Evolutionary conservation across 2,113 vertebrate genomes (phyloP).

Genomic region (Gymnorhina tibicen): DNA sequence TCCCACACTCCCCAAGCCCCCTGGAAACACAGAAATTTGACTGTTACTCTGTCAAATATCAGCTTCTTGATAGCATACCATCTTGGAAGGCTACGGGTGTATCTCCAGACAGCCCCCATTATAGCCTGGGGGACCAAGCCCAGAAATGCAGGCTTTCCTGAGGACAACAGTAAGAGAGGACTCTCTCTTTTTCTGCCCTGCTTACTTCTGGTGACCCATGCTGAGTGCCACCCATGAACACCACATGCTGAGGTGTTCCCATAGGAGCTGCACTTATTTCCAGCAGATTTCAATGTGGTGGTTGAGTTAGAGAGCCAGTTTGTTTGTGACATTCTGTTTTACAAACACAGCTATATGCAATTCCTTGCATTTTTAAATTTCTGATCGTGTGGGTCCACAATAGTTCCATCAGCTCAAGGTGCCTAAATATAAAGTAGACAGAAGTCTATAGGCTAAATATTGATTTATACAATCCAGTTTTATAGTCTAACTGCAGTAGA

Average conservation of each 20-base stretch:
- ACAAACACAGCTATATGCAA: background rate
- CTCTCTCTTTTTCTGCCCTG: background rate
- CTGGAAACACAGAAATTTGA: background rate
- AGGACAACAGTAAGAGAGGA: background rate
- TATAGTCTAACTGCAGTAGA: background rate
- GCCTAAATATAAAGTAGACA: background rate
- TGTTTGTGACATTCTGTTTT: background rate
- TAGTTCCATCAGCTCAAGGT: background rate
- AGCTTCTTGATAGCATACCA: background rate
- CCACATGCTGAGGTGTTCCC: too few relatives aligned
- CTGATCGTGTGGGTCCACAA: background rate
- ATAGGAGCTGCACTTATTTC: background rate
- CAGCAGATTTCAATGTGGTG: background rate
- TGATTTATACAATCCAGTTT: background rate
- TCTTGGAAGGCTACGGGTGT: background rate
- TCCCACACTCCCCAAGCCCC: rapidly evolving
- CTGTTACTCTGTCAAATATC: background rate
- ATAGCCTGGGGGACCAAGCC: background rate
- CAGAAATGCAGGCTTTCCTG: background rate
- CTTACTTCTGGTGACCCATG: background rate
- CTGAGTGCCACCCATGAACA: background rate
- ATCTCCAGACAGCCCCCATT: background rate
- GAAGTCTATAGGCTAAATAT: background rate
- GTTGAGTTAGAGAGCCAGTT: background rate
- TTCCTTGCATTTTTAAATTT: background rate